Evolutionary conservation across 1,140 invertebrate species (phyloP), one percentile per base, ranked within the genome.

Genomic region (Trichomalopsis sarcophagae): DNA sequence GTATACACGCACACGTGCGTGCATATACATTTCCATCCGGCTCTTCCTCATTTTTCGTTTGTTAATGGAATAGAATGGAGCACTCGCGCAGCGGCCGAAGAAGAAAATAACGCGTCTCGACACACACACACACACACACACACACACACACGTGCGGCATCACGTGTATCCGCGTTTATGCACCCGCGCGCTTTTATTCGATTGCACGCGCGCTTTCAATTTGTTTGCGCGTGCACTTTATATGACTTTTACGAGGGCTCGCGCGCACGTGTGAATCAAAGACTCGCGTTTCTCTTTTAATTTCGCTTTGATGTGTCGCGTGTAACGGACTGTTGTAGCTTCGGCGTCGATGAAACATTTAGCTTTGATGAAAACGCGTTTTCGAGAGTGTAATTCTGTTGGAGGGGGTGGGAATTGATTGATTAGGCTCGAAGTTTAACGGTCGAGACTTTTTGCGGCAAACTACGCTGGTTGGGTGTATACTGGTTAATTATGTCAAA

Each of bases 171-270:
- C 74, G 40, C 40, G 11, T 76, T 76, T 76, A 76, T 76, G 74
- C 21, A 30, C 36, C 55, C 55, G 33, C 62, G 62, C 11, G 66
- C 79, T 81, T 81, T 71, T 71, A 69, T 71, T 69, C 21, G 36
- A 50, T 40, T 81, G 79, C 68, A 62, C 23, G n/a, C 47, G 7
- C 62, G 55, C 76, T 69, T 81, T 81, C 66, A 50, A 79, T 79
- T 79, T 76, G 74, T 76, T 76, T 76, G 74, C 44, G 74, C 74
- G 36, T 47, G 74, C 44, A 76, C 74, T 76, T 76, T 76, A 47
- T 76, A 40, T 62, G 55, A 76, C 74, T 47, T 74, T 33, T 62
- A 66, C 11, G 73, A n/a, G 30, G 73, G 40, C 0, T 44, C n/a
- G 75, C 5, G 23, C 27, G 23, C 0, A 27, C 13, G 27, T 71